Evolutionary conservation across 2,797 vertebrate species (phyloP).

Genomic region (Helostoma temminkii): DNA sequence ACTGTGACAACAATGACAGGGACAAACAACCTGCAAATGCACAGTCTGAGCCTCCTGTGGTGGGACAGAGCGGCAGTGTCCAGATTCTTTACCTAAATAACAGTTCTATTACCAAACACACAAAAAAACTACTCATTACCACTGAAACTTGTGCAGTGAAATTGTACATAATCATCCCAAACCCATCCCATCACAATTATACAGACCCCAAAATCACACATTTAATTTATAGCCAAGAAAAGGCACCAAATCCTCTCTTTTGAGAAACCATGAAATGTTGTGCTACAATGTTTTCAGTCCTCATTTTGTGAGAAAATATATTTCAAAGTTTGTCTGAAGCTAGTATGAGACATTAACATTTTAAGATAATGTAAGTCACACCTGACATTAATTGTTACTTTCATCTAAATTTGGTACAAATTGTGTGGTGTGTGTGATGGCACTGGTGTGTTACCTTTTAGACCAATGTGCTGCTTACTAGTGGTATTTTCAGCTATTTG

Average conservation of each 20-base stretch:
- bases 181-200: too few species aligned
- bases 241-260: neutral
- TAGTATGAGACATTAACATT: too few species aligned
- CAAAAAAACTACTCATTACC: too few species aligned
- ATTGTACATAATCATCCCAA: too few species aligned
- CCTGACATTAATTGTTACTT: neutral
- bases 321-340: too few species aligned
- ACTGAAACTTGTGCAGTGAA: too few species aligned
- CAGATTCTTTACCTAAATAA: too few species aligned
- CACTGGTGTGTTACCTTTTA: neutral
- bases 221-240: too few species aligned
- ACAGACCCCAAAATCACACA: too few species aligned
- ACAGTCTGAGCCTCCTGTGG: slow-evolving; percentile 15
- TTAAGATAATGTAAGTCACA: neutral
- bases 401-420: neutral
- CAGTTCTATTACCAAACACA: too few species aligned
- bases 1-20: slow-evolving; percentile 17
- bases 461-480: slow-evolving; percentile 47
- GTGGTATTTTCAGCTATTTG: slow-evolving; percentile 17
- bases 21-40: slow-evolving; percentile 30
- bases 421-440: neutral
- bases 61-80: neutral
- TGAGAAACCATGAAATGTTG: neutral
- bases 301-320: too few species aligned
- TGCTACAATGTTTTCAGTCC: neutral